Conservation (phyloP, 2,888 invertebrate species). For the Erebia ligea region DNA sequence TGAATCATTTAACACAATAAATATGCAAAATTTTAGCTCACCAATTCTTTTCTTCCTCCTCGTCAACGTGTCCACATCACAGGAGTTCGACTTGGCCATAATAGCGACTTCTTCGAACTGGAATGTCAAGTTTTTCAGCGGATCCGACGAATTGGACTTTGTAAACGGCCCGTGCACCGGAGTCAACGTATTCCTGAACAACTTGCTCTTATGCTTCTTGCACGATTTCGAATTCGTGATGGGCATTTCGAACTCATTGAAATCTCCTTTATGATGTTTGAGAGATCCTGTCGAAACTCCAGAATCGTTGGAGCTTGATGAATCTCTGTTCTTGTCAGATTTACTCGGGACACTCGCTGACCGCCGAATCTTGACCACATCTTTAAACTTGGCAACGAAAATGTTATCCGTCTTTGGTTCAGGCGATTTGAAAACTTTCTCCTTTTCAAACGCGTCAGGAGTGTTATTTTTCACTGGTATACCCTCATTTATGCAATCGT, state of each 20-base stretch:
- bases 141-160: constrained; percentile 86
- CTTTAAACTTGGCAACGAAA: constrained; percentile 73
- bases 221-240: constrained; percentile 76
- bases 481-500: constrained; percentile 67
- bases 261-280: constrained; percentile 84
- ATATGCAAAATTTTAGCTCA: constrained; percentile 46
- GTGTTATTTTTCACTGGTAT: constrained; percentile 50
- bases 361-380: constrained; percentile 85
- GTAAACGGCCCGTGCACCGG: constrained; percentile 82
- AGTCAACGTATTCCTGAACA: constrained; percentile 70
- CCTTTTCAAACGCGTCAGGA: constrained; percentile 54
- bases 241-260: constrained; percentile 84
- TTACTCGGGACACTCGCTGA: constrained; percentile 88
- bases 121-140: constrained; percentile 84
- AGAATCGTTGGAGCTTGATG: constrained; percentile 88
- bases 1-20: not conserved
- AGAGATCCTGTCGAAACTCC: constrained; percentile 87
- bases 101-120: constrained; percentile 85
- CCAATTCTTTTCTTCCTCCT: constrained; percentile 75
- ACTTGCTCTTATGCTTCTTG: constrained; percentile 75
- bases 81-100: constrained; percentile 84
- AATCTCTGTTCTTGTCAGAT: constrained; percentile 86
- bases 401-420: constrained; percentile 72
- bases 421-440: constrained; percentile 68
- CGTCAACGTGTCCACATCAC: constrained; percentile 85